Conservation (phyloP, 1,140 invertebrate genomes). For the Coptotermes formosanus region DNA sequence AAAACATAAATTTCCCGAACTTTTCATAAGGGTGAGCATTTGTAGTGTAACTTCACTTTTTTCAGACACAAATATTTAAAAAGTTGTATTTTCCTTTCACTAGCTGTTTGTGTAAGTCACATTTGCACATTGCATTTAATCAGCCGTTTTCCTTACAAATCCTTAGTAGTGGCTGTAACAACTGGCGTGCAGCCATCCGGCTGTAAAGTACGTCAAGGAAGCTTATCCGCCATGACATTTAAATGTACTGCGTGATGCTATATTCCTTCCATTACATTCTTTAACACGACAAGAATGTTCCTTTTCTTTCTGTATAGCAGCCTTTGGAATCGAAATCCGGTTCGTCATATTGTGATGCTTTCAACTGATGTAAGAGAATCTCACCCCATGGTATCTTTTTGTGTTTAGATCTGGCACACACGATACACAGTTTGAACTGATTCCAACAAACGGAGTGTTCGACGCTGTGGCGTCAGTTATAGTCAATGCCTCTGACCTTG, state of each 20-base stretch:
- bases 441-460: constrained; percentile 9
- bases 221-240: neutral
- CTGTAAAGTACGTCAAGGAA: neutral
- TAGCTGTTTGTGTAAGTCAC: no score
- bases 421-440: neutral
- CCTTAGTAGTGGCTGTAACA: neutral
- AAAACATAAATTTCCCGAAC: no score
- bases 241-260: neutral
- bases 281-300: neutral
- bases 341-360: neutral
- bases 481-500: constrained; percentile 10
- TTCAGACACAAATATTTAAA: no score
- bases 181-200: neutral
- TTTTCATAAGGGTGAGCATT: no score
- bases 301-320: neutral
- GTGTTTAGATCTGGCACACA: neutral
- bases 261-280: neutral
- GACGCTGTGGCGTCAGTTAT: constrained; percentile 1
- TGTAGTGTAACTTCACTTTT: no score
- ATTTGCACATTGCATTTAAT: neutral
- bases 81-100: no score
- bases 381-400: neutral
- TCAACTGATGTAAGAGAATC: neutral
- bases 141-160: neutral
- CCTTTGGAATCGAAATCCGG: neutral